A percentile compares a stretch with the other conserved stretches of the same genome.
These are phyloP conservation scores for Ictalurus furcatus DNA, from an alignment of 2,113 vertebrate genomes.

Conservation along the genomic window DNA sequence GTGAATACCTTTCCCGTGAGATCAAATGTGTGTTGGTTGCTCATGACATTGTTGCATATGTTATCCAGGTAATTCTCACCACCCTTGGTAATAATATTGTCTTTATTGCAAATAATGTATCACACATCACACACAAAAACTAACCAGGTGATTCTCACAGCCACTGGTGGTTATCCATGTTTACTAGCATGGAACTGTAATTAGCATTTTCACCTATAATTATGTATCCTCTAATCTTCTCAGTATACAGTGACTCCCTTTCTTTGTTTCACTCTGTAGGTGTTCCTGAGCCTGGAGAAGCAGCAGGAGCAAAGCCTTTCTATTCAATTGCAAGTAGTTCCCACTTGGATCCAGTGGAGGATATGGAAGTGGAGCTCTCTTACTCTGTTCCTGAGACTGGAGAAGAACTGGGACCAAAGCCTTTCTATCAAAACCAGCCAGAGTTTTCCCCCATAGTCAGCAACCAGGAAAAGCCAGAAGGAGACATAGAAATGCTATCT, in stretches of 20 bases:
- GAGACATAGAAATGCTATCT: background rate
- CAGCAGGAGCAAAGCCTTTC: background rate
- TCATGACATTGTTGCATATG: too few relatives aligned
- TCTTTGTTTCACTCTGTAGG: background rate
- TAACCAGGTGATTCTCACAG: background rate
- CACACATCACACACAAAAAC: background rate
- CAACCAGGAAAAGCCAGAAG: background rate
- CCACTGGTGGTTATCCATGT: background rate
- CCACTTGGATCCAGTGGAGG: background rate
- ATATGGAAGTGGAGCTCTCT: background rate
- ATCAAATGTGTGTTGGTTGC: too few relatives aligned
- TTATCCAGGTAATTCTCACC: too few relatives aligned
- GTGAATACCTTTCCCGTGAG: too few relatives aligned
- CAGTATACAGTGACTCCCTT: background rate
- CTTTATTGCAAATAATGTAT: background rate
- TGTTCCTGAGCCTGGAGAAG: conserved; percentile 8
- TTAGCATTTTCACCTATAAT: background rate
- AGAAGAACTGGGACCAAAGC: background rate
- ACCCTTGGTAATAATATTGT: background rate
- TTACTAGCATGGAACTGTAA: background rate
- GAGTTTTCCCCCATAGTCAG: background rate
- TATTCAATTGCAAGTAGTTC: background rate
- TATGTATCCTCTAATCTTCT: background rate
- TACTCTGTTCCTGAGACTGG: background rate
- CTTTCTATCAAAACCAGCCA: background rate